Base-by-base conservation (phyloP, 2,888 invertebrate genomes). In the Trileptium ribeirensis region DNA sequence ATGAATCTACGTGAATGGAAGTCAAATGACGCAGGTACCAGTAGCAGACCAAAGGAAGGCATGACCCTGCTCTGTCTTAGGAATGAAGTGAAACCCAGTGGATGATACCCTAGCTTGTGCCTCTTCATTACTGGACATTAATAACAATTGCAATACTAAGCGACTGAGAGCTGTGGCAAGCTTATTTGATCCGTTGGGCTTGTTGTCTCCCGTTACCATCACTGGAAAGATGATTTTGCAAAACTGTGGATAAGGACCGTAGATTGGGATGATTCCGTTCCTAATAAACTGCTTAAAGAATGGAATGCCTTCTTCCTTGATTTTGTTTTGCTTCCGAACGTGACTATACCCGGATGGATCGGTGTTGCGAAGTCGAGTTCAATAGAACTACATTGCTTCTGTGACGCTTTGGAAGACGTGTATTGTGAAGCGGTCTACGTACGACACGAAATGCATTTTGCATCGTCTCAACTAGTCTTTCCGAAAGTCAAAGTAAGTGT, bases 131-230 rank as follows among this genome's bases (percentile, higher is more conserved):
- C 24, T 51, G 8, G 51, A 51, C 51, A 15, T 24, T 24, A 8
- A 51, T 51, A 15, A 15, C 8, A 15, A 15, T 8, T 51, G 51
- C 24, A 24, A 51, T 24, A 51, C 77, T 15, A 75, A 75, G n/a
- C 36, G 77, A 15, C 37, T 75, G 34, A 36, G 36, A 36, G 38
- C 36, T 3, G 3, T 39, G 38, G 77, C 77, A 75, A 75, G 39
- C n/a, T n/a, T 85, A n/a, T 84, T 81, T 70, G 84, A 85, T 70
- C 85, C 85, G 0, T 36, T 85, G 0, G 84, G 84, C 39, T 81
- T 85, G 31, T 33, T 84, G 0, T 82, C 82, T 33, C 83, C 84
- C 1, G 70, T 83, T 39, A 78, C 81, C 0, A 78, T 85, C 2
- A 31, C 29, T n/a, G 84, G 83, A 29, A 84, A 81, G 51, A 64